Evolutionary conservation across 2,888 invertebrate species (phyloP).

Genomic region (Junonia oenone): DNA sequence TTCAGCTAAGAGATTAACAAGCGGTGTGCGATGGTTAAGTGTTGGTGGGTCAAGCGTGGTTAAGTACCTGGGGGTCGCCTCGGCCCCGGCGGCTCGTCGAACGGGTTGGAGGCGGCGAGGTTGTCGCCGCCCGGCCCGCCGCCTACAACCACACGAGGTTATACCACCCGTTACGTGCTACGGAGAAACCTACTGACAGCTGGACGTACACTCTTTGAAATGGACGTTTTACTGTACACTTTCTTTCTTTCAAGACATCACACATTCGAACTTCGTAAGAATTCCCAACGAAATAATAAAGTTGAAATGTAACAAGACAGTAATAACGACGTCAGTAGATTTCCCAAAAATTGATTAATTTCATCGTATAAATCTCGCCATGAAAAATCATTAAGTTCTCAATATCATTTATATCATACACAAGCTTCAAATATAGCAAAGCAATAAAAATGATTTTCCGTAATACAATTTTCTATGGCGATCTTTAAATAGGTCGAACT

Average conservation of each 20-base stretch:
- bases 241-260: too few relatives aligned
- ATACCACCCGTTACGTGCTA: constrained; percentile 35
- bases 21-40: neutral
- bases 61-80: constrained; percentile 74
- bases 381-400: constrained; percentile 9
- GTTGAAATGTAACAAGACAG: too few relatives aligned
- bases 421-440: neutral
- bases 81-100: constrained; percentile 86
- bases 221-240: too few relatives aligned
- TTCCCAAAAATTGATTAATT: constrained; percentile 22
- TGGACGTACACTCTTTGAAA: too few relatives aligned
- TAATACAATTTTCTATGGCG: constrained; percentile 19
- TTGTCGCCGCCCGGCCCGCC: constrained; percentile 82
- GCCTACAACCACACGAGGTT: constrained; percentile 62
- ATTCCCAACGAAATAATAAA: too few relatives aligned
- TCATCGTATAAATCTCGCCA: constrained; percentile 23
- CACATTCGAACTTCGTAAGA: too few relatives aligned
- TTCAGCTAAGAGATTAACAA: neutral
- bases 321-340: constrained; percentile 19
- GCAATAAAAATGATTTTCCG: neutral
- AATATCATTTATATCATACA: neutral
- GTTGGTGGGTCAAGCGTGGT: constrained; percentile 41
- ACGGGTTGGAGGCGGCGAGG: constrained; percentile 91
- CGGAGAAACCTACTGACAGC: constrained; percentile 25
- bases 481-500: constrained; percentile 18